Conservation (phyloP, 2,113 vertebrate species). For the Orcinus orca region DNA sequence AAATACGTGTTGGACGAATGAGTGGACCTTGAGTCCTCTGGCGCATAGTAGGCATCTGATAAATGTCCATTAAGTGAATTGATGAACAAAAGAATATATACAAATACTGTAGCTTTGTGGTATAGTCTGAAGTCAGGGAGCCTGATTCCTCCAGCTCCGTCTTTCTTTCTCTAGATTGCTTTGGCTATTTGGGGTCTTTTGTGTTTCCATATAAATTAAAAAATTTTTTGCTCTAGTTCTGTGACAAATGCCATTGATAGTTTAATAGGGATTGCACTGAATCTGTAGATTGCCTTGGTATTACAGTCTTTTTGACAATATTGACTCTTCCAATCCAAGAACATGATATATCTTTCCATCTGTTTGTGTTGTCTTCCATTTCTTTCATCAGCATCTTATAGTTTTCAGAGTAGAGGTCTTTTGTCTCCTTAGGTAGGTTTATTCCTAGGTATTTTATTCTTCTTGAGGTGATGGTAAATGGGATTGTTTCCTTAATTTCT, state of each 20-base stretch:
- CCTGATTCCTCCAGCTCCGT: neutral
- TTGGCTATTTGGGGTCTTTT: neutral
- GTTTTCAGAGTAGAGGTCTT: neutral
- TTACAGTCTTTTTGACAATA: neutral
- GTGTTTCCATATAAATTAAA: neutral
- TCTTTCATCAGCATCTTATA: neutral
- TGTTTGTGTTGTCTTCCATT: neutral
- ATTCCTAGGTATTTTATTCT: too few species aligned
- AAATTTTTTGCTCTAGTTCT: neutral
- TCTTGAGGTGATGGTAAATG: too few species aligned
- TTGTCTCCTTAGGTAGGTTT: too few species aligned
- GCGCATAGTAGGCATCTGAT: neutral
- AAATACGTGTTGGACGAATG: neutral
- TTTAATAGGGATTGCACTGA: neutral
- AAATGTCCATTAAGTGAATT: neutral
- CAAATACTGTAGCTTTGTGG: neutral
- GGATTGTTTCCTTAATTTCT: too few species aligned
- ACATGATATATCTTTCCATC: neutral
- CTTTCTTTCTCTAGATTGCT: neutral
- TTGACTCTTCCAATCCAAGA: neutral
- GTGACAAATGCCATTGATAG: neutral
- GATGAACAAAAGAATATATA: neutral
- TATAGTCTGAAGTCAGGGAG: neutral
- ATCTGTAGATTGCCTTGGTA: neutral
- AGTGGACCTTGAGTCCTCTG: neutral